A percentile compares a stretch with the other conserved stretches of the same genome.
Conservation (phyloP, 2,797 vertebrate genomes). For the Thripadectes ignobilis region DNA sequence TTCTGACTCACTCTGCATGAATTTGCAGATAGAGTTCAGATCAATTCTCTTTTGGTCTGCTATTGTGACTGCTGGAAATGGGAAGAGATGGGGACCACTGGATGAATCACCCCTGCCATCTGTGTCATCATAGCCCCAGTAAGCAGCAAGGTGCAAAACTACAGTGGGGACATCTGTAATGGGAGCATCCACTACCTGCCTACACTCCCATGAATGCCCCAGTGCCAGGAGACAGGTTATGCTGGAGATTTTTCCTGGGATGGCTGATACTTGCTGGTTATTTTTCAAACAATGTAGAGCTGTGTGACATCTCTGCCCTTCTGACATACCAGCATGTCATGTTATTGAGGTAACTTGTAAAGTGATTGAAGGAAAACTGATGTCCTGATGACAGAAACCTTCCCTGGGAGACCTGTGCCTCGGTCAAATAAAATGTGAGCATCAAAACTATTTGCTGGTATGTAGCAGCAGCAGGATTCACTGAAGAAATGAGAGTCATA, state of each 20-base stretch:
- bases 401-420: background rate
- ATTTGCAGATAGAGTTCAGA: too few species aligned
- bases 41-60: too few species aligned
- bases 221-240: background rate
- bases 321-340: background rate
- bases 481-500: background rate
- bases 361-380: background rate
- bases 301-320: background rate
- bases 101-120: background rate
- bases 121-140: too few species aligned
- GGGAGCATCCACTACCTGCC: background rate
- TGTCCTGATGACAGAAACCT: background rate
- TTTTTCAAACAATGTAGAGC: background rate
- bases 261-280: fast-evolving
- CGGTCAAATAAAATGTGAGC: background rate
- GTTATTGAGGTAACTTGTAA: background rate
- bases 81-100: background rate
- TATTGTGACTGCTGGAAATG: background rate
- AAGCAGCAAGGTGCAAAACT: background rate
- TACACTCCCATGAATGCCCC: fast-evolving
- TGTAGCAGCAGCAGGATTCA: background rate
- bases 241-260: background rate
- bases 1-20: too few species aligned
- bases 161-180: fast-evolving
- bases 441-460: background rate